Conservation (phyloP, 2,797 vertebrate species). For the Bryconaethiops microstoma region DNA sequence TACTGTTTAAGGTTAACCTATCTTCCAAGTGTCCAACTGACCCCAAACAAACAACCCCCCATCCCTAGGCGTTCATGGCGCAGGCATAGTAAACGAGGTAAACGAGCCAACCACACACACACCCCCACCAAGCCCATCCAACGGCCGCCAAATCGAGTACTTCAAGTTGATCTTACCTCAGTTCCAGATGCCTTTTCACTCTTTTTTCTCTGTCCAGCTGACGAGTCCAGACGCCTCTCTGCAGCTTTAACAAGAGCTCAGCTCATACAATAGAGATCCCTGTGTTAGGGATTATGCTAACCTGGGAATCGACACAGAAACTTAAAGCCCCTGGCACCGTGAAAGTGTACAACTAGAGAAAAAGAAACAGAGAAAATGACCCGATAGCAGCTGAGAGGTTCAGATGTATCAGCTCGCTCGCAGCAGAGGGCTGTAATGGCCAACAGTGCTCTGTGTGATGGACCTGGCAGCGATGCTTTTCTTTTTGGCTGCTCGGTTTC, state of each 20-base stretch:
- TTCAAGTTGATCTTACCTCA: conserved; percentile 33
- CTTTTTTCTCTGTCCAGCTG: neutral
- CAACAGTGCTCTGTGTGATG: conserved; percentile 16
- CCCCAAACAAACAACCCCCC: conserved; percentile 31
- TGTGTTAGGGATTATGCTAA: conserved; percentile 28
- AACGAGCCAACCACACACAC: neutral
- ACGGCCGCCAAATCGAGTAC: neutral
- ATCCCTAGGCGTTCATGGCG: conserved; percentile 28
- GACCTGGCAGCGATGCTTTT: conserved; percentile 21
- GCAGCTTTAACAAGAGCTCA: neutral
- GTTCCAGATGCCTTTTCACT: neutral
- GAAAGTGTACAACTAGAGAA: neutral
- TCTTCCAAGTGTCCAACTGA: neutral
- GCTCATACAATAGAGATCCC: conserved; percentile 4
- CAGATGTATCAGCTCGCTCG: neutral
- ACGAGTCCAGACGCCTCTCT: neutral
- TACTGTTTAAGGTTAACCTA: no score
- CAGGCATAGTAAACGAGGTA: neutral
- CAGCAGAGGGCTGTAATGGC: neutral
- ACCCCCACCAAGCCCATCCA: neutral
- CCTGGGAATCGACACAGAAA: conserved; percentile 42
- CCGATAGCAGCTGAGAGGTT: neutral
- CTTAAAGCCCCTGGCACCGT: conserved; percentile 25
- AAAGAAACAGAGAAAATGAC: neutral
- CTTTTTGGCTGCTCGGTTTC: conserved; percentile 32